Percentiles rank a stretch among this genome's conserved stretches.
These are phyloP conservation scores for Physella acuta DNA, from an alignment of 1,140 invertebrate species.

Conservation along the genomic window DNA sequence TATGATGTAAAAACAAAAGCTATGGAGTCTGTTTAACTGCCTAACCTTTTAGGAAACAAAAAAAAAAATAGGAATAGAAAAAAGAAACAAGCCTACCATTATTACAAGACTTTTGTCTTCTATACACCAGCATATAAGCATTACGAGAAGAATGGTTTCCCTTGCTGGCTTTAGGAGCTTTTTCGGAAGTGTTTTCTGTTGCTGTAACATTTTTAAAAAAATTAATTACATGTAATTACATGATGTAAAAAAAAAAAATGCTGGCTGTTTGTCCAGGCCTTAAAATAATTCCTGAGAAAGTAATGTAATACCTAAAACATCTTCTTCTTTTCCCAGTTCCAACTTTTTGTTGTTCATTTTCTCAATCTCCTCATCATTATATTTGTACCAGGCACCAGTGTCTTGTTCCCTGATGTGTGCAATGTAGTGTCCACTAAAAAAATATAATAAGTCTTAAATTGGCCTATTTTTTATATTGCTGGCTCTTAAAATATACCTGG, in stretches of 20 bases:
- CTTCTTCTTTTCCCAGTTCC: slow-evolving; percentile 63
- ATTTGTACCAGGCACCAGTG: slow-evolving; percentile 68
- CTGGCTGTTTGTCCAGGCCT: background rate
- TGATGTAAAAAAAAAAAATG: background rate
- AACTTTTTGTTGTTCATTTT: slow-evolving; percentile 66
- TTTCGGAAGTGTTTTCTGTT: slow-evolving; percentile 37
- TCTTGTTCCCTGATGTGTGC: slow-evolving; percentile 66
- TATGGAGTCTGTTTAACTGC: background rate
- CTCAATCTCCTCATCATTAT: slow-evolving; percentile 73
- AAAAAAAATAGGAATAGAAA: no score
- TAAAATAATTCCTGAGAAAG: background rate
- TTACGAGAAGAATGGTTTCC: slow-evolving; percentile 62
- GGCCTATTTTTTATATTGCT: background rate
- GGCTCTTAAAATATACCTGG: no score
- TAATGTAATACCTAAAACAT: slow-evolving; percentile 55
- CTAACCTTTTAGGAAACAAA: no score
- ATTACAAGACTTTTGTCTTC: slow-evolving; percentile 16
- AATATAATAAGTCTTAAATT: background rate
- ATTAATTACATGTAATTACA: background rate
- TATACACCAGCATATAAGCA: slow-evolving; percentile 72
- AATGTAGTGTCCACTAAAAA: slow-evolving; percentile 70
- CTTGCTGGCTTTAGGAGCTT: slow-evolving; percentile 49
- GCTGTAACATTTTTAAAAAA: background rate
- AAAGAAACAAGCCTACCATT: no score
- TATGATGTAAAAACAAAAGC: background rate